phyloP scores from a whole-genome alignment of 2,888 invertebrate genomes.

The Scaptomyza parva region DNA sequence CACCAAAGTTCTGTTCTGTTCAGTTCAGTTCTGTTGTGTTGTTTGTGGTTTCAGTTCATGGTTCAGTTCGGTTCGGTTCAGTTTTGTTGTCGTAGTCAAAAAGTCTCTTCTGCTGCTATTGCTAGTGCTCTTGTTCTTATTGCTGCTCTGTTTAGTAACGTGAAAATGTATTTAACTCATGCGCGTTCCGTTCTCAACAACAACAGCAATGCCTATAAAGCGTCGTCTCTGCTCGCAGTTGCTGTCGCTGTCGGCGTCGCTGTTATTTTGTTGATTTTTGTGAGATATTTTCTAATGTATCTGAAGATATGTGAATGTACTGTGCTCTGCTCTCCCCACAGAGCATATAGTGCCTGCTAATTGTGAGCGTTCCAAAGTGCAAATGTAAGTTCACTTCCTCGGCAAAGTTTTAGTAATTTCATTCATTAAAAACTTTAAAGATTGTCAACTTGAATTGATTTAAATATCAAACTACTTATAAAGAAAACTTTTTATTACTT shows the following conservation, averaged over 20 bases:
- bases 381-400: background rate
- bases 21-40: constrained; percentile 40
- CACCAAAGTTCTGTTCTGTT: constrained; percentile 41
- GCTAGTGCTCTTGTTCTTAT: constrained; percentile 47
- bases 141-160: constrained; percentile 77
- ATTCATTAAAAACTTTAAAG: too few relatives aligned
- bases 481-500: too few relatives aligned
- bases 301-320: constrained; percentile 72
- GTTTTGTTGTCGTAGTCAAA: constrained; percentile 66
- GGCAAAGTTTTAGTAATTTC: too few relatives aligned
- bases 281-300: constrained; percentile 81
- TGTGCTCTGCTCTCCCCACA: constrained; percentile 38
- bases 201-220: constrained; percentile 25
- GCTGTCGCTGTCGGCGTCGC: constrained; percentile 40
- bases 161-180: constrained; percentile 79
- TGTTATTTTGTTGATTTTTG: constrained; percentile 75
- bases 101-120: constrained; percentile 62
- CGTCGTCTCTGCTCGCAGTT: constrained; percentile 26
- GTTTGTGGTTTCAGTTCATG: constrained; percentile 56
- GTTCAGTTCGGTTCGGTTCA: constrained; percentile 35
- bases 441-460: too few relatives aligned
- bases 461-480: too few relatives aligned
- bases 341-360: constrained; percentile 49
- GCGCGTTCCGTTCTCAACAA: constrained; percentile 64
- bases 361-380: constrained; percentile 32